These are phyloP conservation scores for Styela plicata DNA, from an alignment of 23 tunicate genomes.

Conservation along the genomic window DNA sequence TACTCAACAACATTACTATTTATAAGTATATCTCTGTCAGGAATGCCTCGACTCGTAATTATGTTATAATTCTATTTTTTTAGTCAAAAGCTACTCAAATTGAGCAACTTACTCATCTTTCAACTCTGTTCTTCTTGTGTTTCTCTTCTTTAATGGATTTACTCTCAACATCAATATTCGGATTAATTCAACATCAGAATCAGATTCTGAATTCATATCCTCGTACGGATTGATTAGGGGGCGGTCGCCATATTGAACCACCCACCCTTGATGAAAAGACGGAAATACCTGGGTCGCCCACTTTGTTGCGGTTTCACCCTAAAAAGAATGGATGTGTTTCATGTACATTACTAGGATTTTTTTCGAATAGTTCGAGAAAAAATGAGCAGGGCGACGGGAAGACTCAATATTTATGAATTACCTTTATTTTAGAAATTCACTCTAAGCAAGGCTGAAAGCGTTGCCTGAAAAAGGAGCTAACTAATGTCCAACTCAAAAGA, in stretches of 20 bases:
- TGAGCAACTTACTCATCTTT: constrained; percentile 64
- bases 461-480: too few species aligned
- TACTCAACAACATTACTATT: too few species aligned
- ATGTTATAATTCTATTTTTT: too few species aligned
- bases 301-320: constrained; percentile 84
- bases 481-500: constrained; percentile 14
- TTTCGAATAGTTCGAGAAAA: background rate
- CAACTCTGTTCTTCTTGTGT: constrained; percentile 54
- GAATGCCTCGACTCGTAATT: too few species aligned
- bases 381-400: too few species aligned
- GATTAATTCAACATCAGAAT: constrained; percentile 66
- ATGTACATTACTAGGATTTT: background rate
- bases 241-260: constrained; percentile 92
- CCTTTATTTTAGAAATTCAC: background rate
- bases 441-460: too few species aligned
- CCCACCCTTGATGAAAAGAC: constrained; percentile 58
- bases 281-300: constrained; percentile 62
- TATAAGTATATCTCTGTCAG: too few species aligned
- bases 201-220: constrained; percentile 57
- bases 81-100: too few species aligned
- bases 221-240: constrained; percentile 74
- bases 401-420: background rate
- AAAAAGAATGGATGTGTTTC: too few species aligned
- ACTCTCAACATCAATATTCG: constrained; percentile 17
- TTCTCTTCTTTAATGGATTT: constrained; percentile 42